Evolutionary conservation across 2,888 invertebrate genomes (phyloP), one percentile per base, ranked within the genome.

Genomic region (Caenorhabditis panamensis): DNA sequence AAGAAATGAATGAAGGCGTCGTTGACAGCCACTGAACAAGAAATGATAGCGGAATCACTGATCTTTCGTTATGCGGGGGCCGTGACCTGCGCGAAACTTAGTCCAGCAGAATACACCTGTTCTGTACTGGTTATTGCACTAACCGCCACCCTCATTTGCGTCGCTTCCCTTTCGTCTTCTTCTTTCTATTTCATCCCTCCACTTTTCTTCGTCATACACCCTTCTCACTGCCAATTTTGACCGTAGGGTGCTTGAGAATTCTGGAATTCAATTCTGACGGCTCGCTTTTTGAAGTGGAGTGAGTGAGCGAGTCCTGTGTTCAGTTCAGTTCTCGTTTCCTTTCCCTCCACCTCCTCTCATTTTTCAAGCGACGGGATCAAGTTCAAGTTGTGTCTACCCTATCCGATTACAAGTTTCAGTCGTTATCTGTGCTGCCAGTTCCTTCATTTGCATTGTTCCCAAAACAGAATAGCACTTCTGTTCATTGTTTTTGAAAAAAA

Each of bases 161-260:
- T 54, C 54, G 53, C 59, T 66, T 61, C 22, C 44, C 16, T 16
- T 44, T 24, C 26, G 6, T 61, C 22, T 31, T 36, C 72, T 63
- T 56, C 61, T 59, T 51, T 28, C 44, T 69, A n/a, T 67, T 67
- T 41, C 44, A n/a, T n/a, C 28, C 28, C 58, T 54, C 20, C 62
- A 53, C 58, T 47, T 62, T 53, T 44, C 41, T 51, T 36, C 36
- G 24, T 22, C 53, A 47, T 22, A 54, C 44, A 44, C 44, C 16
- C 47, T 44, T 36, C 61, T 47, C 37, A 18, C 61, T 47, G 36
- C 56, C 56, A 63, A 51, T 72, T 63, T 72, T 49, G 49, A 56
- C n/a, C 64, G 64, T 73, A 56, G 58, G 58, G 64, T 58, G 64
- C 73, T 73, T 73, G 64, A 73, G 47, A 72, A 47, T 72, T 72